Base-by-base conservation (phyloP, 2,888 invertebrate species). In the Malthinus flaveolus region DNA sequence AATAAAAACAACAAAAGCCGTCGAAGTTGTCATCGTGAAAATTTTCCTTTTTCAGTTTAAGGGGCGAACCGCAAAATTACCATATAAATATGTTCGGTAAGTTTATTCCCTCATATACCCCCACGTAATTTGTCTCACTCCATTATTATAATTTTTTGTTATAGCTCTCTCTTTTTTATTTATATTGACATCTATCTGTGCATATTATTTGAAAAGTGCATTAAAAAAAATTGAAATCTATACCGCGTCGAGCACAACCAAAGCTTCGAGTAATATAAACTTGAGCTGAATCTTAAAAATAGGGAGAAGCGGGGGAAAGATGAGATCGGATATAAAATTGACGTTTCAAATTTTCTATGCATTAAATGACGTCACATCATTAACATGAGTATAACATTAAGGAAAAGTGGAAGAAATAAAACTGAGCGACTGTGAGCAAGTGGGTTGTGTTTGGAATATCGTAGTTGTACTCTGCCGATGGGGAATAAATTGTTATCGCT, bases 21-120 rank as follows among this genome's bases (percentile, higher is more conserved):
- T 10, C 12, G 3, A 13, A 13, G 42, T 10, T 10, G 42, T 42
- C 12, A 9, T 42, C 42, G 12, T 13, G 3, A 7, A 10, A 23
- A 23, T 23, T 23, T 23, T 3, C 23, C 23, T 23, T 23, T 23
- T 23, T 23, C 3, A 31, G 23, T 23, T 23, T 23, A 23, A 23
- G 57, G 56, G 49, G 57, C 50, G 54, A 57, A 56, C 53, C 51
- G 47, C 23, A 49, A 62, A 61, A 66, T 66, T 66, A 63, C 66
- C 63, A 66, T 65, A 65, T 62, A 65, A 66, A 66, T 65, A 63
- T 65, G 59, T 57, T 59, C 59, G 61, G 61, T 65, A 66, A 63
- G 5, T 63, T 59, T 60, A 61, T 37, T 54, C 62, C 59, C 49
- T 49, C 5, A 23, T 23, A 23, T 23, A 49, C 53, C 61, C 59